phyloP scores from a whole-genome alignment of 2,797 vertebrate species.

The Sebastes cheni region DNA sequence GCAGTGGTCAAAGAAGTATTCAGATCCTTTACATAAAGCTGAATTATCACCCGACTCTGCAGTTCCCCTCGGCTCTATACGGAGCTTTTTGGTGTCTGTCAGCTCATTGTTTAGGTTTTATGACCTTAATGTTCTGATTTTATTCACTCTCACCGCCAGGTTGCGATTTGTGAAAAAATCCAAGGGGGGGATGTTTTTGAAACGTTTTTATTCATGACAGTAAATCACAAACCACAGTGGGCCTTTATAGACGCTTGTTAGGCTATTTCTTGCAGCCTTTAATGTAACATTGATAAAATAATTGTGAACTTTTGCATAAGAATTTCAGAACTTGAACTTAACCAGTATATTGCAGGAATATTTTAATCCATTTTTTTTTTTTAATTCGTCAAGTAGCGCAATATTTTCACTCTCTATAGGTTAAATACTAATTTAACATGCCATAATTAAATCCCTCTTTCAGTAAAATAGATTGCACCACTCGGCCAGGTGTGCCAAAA shows the following conservation, averaged over 20 bases:
- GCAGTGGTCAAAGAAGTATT: background rate
- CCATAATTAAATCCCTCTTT: background rate
- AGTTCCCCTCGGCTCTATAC: background rate
- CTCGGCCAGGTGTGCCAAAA: background rate
- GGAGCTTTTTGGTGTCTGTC: background rate
- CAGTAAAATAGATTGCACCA: background rate
- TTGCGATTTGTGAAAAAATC: background rate
- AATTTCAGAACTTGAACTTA: background rate
- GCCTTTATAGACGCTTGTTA: background rate
- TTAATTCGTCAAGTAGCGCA: background rate
- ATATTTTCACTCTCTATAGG: background rate
- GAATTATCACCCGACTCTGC: constrained; percentile 8
- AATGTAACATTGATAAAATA: background rate
- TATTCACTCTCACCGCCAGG: background rate
- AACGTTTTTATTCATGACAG: background rate
- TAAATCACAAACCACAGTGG: background rate
- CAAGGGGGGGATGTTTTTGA: background rate
- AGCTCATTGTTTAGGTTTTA: background rate
- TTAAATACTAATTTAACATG: background rate
- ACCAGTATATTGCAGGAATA: background rate
- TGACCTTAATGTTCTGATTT: background rate
- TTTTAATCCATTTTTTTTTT: background rate
- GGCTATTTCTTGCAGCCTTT: background rate
- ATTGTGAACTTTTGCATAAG: background rate
- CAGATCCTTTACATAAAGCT: background rate